Evolutionary conservation across 2,797 vertebrate genomes (phyloP), one percentile per base, ranked within the genome.

Genomic region (Tenualosa thibaudeaui): DNA sequence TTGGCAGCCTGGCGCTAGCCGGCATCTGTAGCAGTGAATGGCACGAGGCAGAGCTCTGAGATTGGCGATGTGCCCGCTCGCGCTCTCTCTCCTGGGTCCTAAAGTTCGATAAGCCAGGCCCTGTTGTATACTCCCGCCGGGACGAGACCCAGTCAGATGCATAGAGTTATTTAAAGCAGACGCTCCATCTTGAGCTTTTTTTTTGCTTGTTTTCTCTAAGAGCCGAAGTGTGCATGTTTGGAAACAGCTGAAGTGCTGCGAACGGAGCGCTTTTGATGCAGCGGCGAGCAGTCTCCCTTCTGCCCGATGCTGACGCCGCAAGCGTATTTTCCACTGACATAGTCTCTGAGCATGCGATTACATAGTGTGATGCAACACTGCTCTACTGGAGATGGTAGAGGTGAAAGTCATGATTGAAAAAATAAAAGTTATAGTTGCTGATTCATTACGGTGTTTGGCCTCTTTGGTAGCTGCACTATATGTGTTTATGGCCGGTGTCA

Each of bases 161-260:
- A 75, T 19, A 17, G 37, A 75, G 68, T 37, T 75, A 75, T 75
- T 75, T 75, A 75, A 75, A 43, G 68, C 68, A 3, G 1, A 37
- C 37, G 15, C 68, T 43, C 68, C 5, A 15, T 40, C 15, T 17
- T 40, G 31, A 12, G 68, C 24, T 53, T 15, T 3, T 15, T 56
- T 22, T 56, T 5, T 56, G 5, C 19, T 4, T 19, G 3, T 56
- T 75, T 75, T 75, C 15, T 8, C 37, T 5, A 19, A 43, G 37
- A 75, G 68, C 68, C 43, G 17, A 75, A 75, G 68, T 75, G 68
- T 17, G 37, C 68, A 17, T 43, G 15, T 75, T 75, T 75, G 68
- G 68, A 75, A 75, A 75, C 68, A 68, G 62, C 26, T 68, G 26
- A 68, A 68, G 62, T 31, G 62, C 26, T 68, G n/a, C 37, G 68